A percentile compares a stretch with the other conserved stretches of the same genome.
Evolutionary conservation across 2,113 vertebrate genomes (phyloP).

Genomic region (Asarcornis scutulata): DNA sequence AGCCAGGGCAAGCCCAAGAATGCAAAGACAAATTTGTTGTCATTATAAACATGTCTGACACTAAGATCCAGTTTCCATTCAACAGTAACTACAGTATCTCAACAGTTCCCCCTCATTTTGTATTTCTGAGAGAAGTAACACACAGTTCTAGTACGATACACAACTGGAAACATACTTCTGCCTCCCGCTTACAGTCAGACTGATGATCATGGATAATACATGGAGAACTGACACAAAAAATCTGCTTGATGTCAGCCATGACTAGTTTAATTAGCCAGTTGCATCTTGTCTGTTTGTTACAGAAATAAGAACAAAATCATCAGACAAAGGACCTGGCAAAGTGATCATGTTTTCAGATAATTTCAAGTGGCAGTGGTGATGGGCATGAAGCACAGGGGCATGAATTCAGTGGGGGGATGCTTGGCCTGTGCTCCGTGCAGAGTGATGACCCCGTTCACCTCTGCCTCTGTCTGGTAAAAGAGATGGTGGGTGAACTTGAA

Average conservation of each 20-base stretch:
- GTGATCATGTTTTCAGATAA: not conserved
- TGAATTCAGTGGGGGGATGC: fast-evolving
- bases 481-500: not conserved
- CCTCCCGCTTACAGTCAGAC: not conserved
- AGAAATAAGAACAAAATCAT: not conserved
- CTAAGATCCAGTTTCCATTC: not conserved
- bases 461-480: not conserved
- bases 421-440: fast-evolving
- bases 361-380: not conserved
- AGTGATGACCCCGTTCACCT: fast-evolving
- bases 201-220: fast-evolving
- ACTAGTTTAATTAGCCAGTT: not conserved
- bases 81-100: not conserved
- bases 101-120: not conserved
- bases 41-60: not conserved
- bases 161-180: not conserved
- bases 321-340: not conserved
- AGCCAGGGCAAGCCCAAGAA: fast-evolving
- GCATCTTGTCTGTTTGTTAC: not conserved
- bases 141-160: not conserved
- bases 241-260: not conserved
- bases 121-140: not conserved
- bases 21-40: not conserved
- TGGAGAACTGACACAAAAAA: not conserved
- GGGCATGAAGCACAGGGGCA: not conserved